A percentile compares a stretch with the other conserved stretches of the same genome.
Evolutionary conservation across 1,140 invertebrate species (phyloP).

Genomic region (Aphis gossypii): DNA sequence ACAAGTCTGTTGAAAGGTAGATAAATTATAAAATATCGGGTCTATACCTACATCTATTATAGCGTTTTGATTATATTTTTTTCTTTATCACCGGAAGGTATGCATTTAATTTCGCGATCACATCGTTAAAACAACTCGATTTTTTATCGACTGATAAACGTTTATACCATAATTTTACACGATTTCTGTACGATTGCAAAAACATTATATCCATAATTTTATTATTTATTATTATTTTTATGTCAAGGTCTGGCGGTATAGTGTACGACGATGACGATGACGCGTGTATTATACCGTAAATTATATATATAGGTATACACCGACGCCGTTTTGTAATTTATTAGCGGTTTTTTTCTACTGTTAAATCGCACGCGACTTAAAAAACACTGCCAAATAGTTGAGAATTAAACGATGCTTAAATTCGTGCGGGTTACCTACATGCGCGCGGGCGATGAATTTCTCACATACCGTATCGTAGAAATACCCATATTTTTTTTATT

Average conservation of each 20-base stretch:
- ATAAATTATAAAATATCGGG: not conserved
- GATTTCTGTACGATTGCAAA: not conserved
- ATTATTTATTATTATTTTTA: conserved; percentile 18
- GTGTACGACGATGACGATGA: not conserved
- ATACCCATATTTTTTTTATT: not conserved
- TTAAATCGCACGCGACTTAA: not conserved
- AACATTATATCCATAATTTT: not conserved
- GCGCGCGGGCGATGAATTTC: not conserved
- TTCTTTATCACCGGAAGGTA: not conserved
- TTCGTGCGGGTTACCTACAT: not conserved
- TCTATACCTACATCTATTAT: not conserved
- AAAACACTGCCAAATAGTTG: conserved; percentile 5
- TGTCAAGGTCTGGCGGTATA: not conserved
- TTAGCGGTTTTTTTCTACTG: not conserved
- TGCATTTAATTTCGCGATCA: not conserved
- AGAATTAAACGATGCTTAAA: not conserved
- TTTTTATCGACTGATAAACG: not conserved
- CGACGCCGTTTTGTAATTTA: not conserved
- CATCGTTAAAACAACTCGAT: not conserved
- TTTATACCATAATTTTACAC: not conserved
- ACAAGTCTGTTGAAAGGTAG: not conserved
- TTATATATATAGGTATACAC: not conserved
- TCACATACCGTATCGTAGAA: not conserved
- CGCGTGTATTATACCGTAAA: not conserved
- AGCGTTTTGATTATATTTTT: not conserved